A percentile compares a stretch with the other conserved stretches of the same genome.
Conservation (phyloP, 2,888 invertebrate species). For the Napeogenes inachia region DNA sequence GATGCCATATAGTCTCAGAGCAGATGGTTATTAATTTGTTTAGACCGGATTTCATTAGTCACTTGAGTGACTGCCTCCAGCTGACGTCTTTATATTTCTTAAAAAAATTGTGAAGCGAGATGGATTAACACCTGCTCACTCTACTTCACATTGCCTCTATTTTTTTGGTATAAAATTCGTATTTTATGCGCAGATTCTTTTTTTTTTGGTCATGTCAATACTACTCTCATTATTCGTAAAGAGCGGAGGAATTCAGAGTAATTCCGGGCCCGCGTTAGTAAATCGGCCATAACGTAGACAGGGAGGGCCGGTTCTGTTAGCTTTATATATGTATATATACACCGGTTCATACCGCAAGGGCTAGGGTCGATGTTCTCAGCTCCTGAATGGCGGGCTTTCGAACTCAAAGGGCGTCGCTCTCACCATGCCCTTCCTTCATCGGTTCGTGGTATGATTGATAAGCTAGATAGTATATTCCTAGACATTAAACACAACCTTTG, state of each 20-base stretch:
- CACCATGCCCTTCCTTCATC: slow-evolving; percentile 42
- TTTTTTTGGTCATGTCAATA: no score
- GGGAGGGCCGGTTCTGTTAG: slow-evolving; percentile 37
- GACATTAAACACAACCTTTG: no score
- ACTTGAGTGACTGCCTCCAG: slow-evolving; percentile 1
- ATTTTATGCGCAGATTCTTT: no score
- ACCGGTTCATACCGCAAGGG: slow-evolving; percentile 59
- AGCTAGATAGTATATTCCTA: no score
- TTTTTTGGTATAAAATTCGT: neutral
- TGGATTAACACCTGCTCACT: slow-evolving; percentile 1
- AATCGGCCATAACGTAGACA: slow-evolving; percentile 43
- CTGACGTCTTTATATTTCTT: neutral
- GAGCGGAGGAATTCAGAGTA: slow-evolving; percentile 12
- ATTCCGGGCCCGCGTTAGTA: slow-evolving; percentile 27
- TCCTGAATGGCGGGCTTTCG: slow-evolving; percentile 51
- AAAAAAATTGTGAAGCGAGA: neutral
- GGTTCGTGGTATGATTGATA: slow-evolving; percentile 39
- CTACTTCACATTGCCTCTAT: no score
- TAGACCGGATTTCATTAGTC: neutral
- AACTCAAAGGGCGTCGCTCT: slow-evolving; percentile 61
- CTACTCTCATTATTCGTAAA: neutral
- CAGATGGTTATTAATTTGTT: neutral
- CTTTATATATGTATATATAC: slow-evolving; percentile 42
- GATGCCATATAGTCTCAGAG: neutral
- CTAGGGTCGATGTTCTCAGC: slow-evolving; percentile 68